Conservation (phyloP, 2,888 invertebrate species). For the Alloplasta piceator region DNA sequence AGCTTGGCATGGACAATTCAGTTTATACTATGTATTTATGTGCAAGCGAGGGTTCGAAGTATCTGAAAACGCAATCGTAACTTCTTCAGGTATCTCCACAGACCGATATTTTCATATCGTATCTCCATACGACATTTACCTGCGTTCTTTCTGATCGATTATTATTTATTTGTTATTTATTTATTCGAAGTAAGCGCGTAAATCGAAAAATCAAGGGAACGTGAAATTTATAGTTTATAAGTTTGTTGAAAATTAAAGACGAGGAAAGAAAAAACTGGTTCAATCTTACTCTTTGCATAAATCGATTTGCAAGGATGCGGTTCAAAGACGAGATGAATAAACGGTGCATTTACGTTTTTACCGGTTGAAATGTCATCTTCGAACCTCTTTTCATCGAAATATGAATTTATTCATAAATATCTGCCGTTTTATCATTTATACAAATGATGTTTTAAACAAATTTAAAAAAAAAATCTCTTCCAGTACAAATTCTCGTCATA, state of each 20-base stretch:
- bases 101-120: too few relatives aligned
- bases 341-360: too few relatives aligned
- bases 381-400: too few relatives aligned
- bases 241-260: constrained; percentile 20
- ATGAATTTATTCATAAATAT: too few relatives aligned
- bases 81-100: constrained; percentile 26
- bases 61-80: constrained; percentile 33
- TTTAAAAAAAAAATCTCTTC: too few relatives aligned
- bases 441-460: too few relatives aligned
- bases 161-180: constrained; percentile 58
- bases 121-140: constrained; percentile 14
- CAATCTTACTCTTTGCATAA: not conserved
- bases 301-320: too few relatives aligned
- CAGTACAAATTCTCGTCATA: too few relatives aligned
- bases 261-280: not conserved
- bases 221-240: constrained; percentile 14
- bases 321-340: too few relatives aligned
- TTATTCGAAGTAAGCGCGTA: constrained; percentile 33
- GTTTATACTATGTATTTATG: not conserved
- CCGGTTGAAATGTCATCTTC: too few relatives aligned
- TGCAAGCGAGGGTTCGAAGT: constrained; percentile 10
- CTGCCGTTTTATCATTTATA: too few relatives aligned
- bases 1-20: not conserved
- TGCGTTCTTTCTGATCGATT: constrained; percentile 23
- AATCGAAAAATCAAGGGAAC: not conserved